phyloP scores from a whole-genome alignment of 2,113 vertebrate species.

The Channa maculata region DNA sequence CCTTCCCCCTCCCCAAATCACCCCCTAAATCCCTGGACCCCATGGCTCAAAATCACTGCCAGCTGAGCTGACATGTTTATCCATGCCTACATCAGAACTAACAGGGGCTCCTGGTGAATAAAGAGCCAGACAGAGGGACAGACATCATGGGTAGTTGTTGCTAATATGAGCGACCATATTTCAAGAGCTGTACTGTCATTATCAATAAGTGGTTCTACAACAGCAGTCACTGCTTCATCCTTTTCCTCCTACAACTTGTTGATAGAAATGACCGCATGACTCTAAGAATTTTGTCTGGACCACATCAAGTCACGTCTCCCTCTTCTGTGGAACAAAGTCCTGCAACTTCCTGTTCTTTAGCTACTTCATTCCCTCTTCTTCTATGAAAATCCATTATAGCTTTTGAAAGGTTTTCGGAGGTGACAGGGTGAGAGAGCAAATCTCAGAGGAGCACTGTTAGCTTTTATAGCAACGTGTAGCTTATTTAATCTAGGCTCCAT shows the following conservation, averaged over 20 bases:
- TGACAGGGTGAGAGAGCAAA: slow-evolving; percentile 3
- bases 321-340: slow-evolving; percentile 26
- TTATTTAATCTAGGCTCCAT: slow-evolving; percentile 11
- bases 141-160: slow-evolving; percentile 18
- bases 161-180: slow-evolving; percentile 36
- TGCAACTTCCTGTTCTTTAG: slow-evolving; percentile 17
- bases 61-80: slow-evolving; percentile 69
- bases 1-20: not conserved
- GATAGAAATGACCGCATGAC: not conserved
- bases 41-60: slow-evolving; percentile 77
- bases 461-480: slow-evolving; percentile 25
- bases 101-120: slow-evolving; percentile 41
- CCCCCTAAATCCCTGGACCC: slow-evolving; percentile 59
- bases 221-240: slow-evolving; percentile 12
- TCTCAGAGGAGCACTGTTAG: slow-evolving; percentile 9
- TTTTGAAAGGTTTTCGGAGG: slow-evolving; percentile 22
- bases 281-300: slow-evolving; percentile 7
- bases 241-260: slow-evolving; percentile 8
- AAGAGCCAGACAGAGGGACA: slow-evolving; percentile 44
- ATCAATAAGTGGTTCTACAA: slow-evolving; percentile 17
- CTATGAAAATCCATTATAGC: slow-evolving; percentile 32
- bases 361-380: slow-evolving; percentile 12
- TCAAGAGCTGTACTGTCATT: slow-evolving; percentile 18
- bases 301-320: slow-evolving; percentile 10
- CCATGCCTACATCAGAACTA: slow-evolving; percentile 59